Evolutionary conservation across 2,888 invertebrate species (phyloP).

Genomic region (Drosophila leonis): DNA sequence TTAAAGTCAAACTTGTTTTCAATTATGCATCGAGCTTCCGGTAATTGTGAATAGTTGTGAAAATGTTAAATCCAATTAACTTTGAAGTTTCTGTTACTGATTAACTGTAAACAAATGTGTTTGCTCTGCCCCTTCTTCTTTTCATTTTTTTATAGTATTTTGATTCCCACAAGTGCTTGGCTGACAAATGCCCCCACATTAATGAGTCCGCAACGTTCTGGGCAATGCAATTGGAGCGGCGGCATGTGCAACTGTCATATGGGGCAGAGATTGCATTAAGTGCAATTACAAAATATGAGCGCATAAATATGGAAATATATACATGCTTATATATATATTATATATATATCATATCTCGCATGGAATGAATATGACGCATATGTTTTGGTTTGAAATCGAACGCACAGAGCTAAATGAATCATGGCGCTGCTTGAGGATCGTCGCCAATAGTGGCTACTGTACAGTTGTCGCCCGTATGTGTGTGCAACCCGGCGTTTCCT

Average conservation of each 20-base stretch:
- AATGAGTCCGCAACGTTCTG: constrained; percentile 40
- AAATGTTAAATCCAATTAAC: background rate
- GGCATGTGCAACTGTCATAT: constrained; percentile 54
- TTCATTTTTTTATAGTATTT: constrained; percentile 2
- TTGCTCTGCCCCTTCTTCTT: background rate
- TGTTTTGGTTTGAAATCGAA: constrained; percentile 65
- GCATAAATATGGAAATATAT: constrained; percentile 20
- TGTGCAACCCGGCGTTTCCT: constrained; percentile 54
- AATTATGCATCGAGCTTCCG: background rate
- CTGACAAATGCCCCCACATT: constrained; percentile 19
- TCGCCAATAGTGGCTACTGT: constrained; percentile 34
- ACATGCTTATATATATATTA: background rate
- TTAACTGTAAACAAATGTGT: constrained; percentile 4
- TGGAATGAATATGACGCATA: constrained; percentile 65
- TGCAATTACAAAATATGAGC: constrained; percentile 68
- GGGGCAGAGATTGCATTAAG: constrained; percentile 68
- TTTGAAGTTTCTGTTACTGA: background rate
- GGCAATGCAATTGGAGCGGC: constrained; percentile 39
- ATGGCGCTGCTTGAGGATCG: constrained; percentile 26
- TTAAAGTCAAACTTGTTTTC: background rate
- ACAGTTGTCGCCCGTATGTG: constrained; percentile 44
- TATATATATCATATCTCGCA: constrained; percentile 17
- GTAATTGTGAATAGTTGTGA: background rate
- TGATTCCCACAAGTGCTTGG: constrained; percentile 21
- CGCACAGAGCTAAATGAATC: constrained; percentile 56